phyloP scores from a whole-genome alignment of 2,113 vertebrate species.

The Eurystomus gularis region DNA sequence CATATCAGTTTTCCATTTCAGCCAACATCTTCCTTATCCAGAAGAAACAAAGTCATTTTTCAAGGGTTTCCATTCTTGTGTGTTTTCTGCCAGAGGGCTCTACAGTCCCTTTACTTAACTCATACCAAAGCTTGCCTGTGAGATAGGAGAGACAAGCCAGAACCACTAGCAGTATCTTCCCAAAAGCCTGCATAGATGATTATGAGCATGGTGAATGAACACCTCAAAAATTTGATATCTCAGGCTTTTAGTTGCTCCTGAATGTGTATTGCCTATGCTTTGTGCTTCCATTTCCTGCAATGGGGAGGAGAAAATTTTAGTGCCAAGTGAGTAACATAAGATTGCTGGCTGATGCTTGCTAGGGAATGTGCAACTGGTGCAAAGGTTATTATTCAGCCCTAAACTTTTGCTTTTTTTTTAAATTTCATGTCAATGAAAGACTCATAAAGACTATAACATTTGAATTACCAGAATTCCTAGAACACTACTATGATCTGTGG shows the following conservation, averaged over 20 bases:
- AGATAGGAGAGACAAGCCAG: background rate
- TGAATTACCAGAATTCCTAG: background rate
- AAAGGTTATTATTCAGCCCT: background rate
- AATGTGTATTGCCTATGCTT: background rate
- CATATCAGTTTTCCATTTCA: background rate
- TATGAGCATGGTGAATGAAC: background rate
- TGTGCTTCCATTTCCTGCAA: background rate
- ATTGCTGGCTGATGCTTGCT: rapidly evolving
- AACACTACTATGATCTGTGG: background rate
- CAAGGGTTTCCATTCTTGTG: background rate
- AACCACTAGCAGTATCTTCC: background rate
- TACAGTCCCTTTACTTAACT: background rate
- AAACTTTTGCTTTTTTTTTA: background rate
- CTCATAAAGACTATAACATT: rapidly evolving
- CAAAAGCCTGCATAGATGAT: background rate
- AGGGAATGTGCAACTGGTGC: background rate
- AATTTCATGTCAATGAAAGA: background rate
- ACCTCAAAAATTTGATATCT: background rate
- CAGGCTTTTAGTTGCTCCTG: background rate
- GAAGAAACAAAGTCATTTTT: background rate
- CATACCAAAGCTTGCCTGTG: background rate
- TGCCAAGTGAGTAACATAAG: background rate
- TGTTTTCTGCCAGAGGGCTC: background rate
- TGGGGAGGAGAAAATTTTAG: background rate
- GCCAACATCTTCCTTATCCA: background rate